Conservation (phyloP, 1,140 invertebrate species). For the Drosophila repletoides region DNA sequence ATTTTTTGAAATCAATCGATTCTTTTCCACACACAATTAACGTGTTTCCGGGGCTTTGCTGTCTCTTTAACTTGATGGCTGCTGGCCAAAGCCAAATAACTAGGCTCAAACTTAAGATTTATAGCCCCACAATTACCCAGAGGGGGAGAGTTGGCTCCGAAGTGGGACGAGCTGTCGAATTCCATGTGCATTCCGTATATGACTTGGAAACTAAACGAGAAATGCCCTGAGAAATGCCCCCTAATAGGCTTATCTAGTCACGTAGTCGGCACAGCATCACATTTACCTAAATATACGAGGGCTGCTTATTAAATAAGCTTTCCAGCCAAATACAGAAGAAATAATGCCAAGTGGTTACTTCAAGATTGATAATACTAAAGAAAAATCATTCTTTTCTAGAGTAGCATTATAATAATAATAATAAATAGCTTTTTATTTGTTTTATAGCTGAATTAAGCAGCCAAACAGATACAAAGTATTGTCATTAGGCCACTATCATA, state of each 20-base stretch:
- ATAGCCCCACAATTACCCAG: constrained; percentile 60
- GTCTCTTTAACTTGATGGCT: constrained; percentile 49
- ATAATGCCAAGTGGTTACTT: not conserved
- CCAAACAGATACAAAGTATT: too few species aligned
- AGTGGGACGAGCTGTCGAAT: constrained; percentile 19
- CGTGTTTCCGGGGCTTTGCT: constrained; percentile 2
- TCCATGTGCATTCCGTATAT: constrained; percentile 14
- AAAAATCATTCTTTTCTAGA: too few species aligned
- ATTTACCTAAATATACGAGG: constrained; percentile 3
- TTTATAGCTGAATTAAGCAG: too few species aligned
- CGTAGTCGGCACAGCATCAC: constrained; percentile 44
- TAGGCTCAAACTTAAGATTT: constrained; percentile 51
- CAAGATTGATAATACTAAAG: not conserved
- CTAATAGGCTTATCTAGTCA: constrained; percentile 65
- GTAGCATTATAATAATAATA: too few species aligned
- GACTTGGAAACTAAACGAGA: constrained; percentile 12
- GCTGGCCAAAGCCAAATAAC: constrained; percentile 12
- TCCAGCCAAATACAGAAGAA: not conserved
- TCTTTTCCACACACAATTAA: constrained; percentile 42
- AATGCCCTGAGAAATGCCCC: not conserved
- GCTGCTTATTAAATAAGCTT: constrained; percentile 3
- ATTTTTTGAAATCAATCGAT: constrained; percentile 53
- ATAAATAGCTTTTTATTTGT: too few species aligned
- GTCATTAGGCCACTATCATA: too few species aligned
- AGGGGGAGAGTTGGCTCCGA: not conserved